Conservation (phyloP, 64 coral and sea anemone genomes). For the Pocillopora verrucosa region DNA sequence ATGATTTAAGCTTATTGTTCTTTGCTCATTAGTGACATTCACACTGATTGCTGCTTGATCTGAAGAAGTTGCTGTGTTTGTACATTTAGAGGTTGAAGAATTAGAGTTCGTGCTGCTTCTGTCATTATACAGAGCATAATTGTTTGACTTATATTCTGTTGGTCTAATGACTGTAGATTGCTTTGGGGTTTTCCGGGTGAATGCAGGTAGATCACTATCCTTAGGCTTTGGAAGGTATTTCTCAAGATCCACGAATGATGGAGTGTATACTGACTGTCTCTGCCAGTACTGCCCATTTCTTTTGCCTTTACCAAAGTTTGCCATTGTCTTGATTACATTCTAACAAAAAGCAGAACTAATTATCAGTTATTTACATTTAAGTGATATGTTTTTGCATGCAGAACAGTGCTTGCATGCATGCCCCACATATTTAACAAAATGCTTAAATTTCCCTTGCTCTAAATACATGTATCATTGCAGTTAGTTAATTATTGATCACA, state of each 20-base stretch:
- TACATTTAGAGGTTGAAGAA: background rate
- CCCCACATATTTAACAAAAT: too few species aligned
- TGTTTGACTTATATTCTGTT: background rate
- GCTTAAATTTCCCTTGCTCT: too few species aligned
- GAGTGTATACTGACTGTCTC: background rate
- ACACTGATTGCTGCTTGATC: background rate
- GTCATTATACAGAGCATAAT: background rate
- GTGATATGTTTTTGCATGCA: too few species aligned
- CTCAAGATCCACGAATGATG: background rate
- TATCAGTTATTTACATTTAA: background rate
- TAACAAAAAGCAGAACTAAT: background rate
- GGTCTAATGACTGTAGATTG: background rate
- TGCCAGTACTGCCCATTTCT: background rate
- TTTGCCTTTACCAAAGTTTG: background rate
- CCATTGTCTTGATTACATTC: conserved; percentile 29
- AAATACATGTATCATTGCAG: too few species aligned
- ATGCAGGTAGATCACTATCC: background rate
- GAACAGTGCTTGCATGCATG: too few species aligned
- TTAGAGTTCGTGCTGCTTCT: background rate
- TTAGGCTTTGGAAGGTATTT: background rate
- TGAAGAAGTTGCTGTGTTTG: background rate
- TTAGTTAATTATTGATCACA: too few species aligned
- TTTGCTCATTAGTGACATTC: background rate
- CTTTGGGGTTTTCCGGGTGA: background rate
- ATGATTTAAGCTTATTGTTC: background rate